Base-by-base conservation (phyloP, 1,140 invertebrate species). In the Reticulitermes speratus region DNA sequence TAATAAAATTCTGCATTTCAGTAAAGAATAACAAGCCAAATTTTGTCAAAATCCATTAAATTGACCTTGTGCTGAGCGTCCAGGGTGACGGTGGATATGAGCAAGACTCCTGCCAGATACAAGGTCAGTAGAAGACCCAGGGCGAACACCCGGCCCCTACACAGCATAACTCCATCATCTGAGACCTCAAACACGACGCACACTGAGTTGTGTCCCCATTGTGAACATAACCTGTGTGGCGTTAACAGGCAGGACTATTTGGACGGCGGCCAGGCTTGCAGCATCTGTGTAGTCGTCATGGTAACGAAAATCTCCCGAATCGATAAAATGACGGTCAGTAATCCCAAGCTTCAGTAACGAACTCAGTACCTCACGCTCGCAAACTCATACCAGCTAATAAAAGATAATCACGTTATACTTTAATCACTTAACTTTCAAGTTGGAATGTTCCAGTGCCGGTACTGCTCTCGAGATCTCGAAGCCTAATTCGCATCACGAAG, bases 51-150 rank as follows among this genome's bases (percentile, higher is more conserved):
- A 55, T 55, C 52, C 52, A 2, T 55, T 55, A 55, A 21, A 87
- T 84, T 92, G 90, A 86, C 92, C 92, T 87, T 93, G 92, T 75
- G 65, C 65, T 75, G 65, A 14, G 65, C 65, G 84, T 86, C 86
- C 69, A 93, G 89, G 87, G 92, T 93, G 85, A 93, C 91, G 52
- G 93, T 91, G 82, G 93, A 93, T 48, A 94, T 90, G 87, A 93
- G 89, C 25, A 94, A 89, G 25, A 93, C 92, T 69, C 92, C 92
- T 84, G 90, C 90, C 87, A 94, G 90, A 88, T 94, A 93, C 81
- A 92, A 89, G 87, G 92, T 89, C 86, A 93, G 90, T 86, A 93
- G 89, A 87, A 91, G 88, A 87, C 91, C 92, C 87, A 93, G 90
- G 87, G 92, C 90, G 90, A 91, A 92, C 89, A 93, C 90, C 89